phyloP scores from a whole-genome alignment of 2,888 invertebrate species.

The Ommatoiulus sabulosus region DNA sequence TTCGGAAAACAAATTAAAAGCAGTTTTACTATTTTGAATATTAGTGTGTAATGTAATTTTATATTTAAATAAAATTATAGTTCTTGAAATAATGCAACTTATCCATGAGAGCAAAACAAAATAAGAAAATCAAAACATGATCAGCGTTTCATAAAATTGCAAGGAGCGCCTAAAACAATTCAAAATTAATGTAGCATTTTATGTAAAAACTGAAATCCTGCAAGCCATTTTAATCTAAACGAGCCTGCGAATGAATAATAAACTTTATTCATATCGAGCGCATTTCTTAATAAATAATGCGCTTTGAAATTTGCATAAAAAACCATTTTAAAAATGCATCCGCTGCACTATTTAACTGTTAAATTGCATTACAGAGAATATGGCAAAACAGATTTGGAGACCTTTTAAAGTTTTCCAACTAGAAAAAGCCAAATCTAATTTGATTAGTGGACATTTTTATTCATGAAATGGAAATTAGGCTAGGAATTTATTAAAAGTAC shows the following conservation, averaged over 20 bases:
- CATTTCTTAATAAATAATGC: neutral
- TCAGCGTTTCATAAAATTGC: no score
- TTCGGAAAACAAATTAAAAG: no score
- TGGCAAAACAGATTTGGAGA: neutral
- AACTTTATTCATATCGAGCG: neutral
- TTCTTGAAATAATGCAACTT: no score
- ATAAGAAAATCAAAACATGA: no score
- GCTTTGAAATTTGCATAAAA: neutral
- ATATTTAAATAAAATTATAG: no score
- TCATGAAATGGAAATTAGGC: slow-evolving; percentile 1
- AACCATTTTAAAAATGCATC: neutral
- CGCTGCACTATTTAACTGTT: neutral
- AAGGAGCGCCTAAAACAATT: no score
- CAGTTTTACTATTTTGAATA: no score
- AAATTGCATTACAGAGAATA: neutral
- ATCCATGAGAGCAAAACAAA: no score
- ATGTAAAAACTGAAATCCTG: no score
- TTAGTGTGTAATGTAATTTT: no score
- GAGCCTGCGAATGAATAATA: neutral
- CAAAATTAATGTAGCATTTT: no score
- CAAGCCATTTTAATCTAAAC: neutral
- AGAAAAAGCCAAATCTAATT: neutral
- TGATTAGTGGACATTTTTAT: neutral
- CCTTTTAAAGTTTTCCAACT: neutral
- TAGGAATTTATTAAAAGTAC: no score